phyloP scores from a whole-genome alignment of 2,797 vertebrate species.

The Argentina silus region DNA sequence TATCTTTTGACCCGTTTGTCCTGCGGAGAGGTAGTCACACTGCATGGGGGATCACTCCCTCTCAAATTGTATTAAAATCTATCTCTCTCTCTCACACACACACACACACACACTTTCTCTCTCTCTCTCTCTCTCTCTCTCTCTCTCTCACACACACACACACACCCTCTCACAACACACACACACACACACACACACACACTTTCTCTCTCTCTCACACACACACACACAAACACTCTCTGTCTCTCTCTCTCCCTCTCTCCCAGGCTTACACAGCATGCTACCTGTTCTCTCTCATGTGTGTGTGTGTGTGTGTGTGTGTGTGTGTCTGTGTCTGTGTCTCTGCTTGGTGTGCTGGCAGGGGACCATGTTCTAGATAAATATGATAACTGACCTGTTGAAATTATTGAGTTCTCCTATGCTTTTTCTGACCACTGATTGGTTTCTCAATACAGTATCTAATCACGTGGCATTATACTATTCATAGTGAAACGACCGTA shows the following conservation, averaged over 20 bases:
- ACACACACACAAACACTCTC: too few relatives aligned
- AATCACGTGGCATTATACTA: not conserved
- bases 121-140: not conserved
- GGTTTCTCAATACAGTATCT: not conserved
- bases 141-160: constrained; percentile 6
- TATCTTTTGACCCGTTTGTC: constrained; percentile 92
- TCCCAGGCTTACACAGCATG: constrained; percentile 40
- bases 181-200: not conserved
- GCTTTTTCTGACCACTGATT: not conserved
- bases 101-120: not conserved
- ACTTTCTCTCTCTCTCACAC: not conserved
- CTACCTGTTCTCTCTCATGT: not conserved
- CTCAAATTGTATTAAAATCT: constrained; percentile 13
- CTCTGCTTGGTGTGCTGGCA: constrained; percentile 8
- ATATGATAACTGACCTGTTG: constrained; percentile 27
- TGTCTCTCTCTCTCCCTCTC: not conserved
- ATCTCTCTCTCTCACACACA: not conserved
- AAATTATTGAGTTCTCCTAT: too few relatives aligned
- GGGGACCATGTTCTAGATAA: constrained; percentile 35
- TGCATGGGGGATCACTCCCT: constrained; percentile 58
- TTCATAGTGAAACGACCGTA: too few relatives aligned
- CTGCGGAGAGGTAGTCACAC: constrained; percentile 75
- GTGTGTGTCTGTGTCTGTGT: too few relatives aligned
- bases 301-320: too few relatives aligned
- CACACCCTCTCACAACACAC: too few relatives aligned